These are phyloP conservation scores for Phoenicopterus ruber DNA, from an alignment of 2,113 vertebrate genomes.

Conservation along the genomic window DNA sequence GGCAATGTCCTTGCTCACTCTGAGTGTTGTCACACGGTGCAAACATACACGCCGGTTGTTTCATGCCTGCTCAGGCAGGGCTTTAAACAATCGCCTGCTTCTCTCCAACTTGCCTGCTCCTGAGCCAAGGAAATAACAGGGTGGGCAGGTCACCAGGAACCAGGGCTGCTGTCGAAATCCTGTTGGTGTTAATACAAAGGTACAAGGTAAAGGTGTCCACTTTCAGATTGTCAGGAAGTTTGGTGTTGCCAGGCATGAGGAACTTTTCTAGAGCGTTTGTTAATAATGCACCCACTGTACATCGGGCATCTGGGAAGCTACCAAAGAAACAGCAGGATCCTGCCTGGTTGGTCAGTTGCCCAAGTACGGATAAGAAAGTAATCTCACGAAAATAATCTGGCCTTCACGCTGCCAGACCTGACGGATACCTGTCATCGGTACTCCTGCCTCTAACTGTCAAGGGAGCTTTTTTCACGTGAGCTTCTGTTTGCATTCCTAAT, in stretches of 20 bases:
- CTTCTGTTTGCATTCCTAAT: not conserved
- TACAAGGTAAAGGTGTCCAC: not conserved
- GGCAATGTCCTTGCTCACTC: not conserved
- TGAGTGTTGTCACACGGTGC: not conserved
- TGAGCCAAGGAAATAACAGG: not conserved
- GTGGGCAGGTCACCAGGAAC: not conserved
- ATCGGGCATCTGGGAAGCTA: not conserved
- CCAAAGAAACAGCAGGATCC: not conserved
- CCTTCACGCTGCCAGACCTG: not conserved
- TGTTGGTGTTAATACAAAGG: not conserved
- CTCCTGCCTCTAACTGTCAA: not conserved
- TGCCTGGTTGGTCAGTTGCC: not conserved
- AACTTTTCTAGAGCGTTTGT: not conserved
- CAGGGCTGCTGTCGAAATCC: not conserved
- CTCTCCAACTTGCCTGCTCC: not conserved
- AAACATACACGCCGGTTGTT: not conserved
- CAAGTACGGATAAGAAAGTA: not conserved
- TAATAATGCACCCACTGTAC: not conserved
- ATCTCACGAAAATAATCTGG: not conserved
- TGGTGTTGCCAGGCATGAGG: not conserved
- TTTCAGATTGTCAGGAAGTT: not conserved
- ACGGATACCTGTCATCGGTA: not conserved
- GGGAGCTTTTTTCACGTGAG: not conserved
- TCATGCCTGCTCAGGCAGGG: not conserved
- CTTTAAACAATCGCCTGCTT: not conserved